Evolutionary conservation across 2,797 vertebrate species (phyloP), one percentile per base, ranked within the genome.

Genomic region (Thalassophryne amazonica): DNA sequence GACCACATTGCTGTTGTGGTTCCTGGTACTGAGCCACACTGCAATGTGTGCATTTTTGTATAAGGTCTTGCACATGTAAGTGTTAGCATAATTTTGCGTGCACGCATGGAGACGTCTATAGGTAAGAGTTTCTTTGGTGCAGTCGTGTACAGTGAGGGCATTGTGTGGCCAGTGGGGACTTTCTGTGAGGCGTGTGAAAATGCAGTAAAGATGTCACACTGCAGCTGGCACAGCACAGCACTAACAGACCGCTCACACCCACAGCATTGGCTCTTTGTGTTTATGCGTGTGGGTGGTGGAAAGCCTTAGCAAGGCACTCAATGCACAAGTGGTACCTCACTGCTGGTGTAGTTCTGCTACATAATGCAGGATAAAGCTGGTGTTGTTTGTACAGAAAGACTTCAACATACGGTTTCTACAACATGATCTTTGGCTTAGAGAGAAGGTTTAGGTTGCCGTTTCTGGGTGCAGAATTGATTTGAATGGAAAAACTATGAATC

Each of bases 181-280:
- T 69, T 73, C 38, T 57, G 69, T 63, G 69, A 71, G 72, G 80
- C 73, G 75, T 85, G 81, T 83, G 82, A 88, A 87, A 86, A 77
- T 18, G 69, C 74, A 78, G 72, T 85, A 82, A 87, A 87, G 78
- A 86, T 83, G 83, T 86, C 82, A 77, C 69, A 39, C 47, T 60
- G 80, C 79, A 82, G 81, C 79, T 79, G 73, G 78, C 68, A 81
- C 46, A 21, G 80, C 51, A 69, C 50, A 13, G 49, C 7, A 1
- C 76, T 83, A 73, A 79, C 79, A 65, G 78, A 81, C 74, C 72
- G 64, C 74, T 45, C 17, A 49, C 53, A 32, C 60, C 48, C 64
- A 80, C 78, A 58, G 65, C 33, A 0, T 24, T 12, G 53, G 23
- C 62, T 70, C 69, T 81, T 71, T 77, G 52, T 34, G 13, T 47